Conservation (phyloP, 2,888 invertebrate species). For the Pandemis cinnamomeana region DNA sequence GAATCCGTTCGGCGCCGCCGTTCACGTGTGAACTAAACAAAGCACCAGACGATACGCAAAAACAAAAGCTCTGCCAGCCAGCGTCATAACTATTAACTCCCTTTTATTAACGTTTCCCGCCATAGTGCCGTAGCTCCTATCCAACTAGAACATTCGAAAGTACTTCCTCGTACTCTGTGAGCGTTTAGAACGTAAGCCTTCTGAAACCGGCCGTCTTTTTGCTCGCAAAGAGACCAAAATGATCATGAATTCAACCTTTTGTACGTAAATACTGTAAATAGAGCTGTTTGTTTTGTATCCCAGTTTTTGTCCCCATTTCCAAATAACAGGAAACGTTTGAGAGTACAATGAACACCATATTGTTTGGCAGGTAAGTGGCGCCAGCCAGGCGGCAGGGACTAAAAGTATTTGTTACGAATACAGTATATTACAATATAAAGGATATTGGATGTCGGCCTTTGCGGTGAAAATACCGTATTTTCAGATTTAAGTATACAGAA, state of each 20-base stretch:
- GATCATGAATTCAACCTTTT: constrained; percentile 16
- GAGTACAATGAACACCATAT: constrained; percentile 47
- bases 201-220: constrained; percentile 20
- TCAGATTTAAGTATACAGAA: constrained; percentile 34
- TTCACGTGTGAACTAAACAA: constrained; percentile 24
- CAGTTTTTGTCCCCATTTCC: constrained; percentile 55
- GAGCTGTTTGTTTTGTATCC: constrained; percentile 56
- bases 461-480: constrained; percentile 32
- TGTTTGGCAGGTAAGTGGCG: constrained; percentile 51
- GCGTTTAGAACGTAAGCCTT: constrained; percentile 10
- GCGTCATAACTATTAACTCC: constrained; percentile 33
- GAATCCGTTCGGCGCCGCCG: constrained; percentile 23
- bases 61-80: constrained; percentile 31
- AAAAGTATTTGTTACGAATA: constrained; percentile 54
- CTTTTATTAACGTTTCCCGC: constrained; percentile 34
- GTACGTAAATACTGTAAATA: constrained; percentile 39
- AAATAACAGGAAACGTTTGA: constrained; percentile 61
- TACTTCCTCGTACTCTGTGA: constrained; percentile 5
- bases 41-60: constrained; percentile 18
- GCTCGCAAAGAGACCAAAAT: constrained; percentile 21
- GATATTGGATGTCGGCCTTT: constrained; percentile 43
- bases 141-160: constrained; percentile 26
- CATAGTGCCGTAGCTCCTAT: constrained; percentile 17
- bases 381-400: constrained; percentile 44
- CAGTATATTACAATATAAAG: constrained; percentile 43